Conservation (phyloP, 2,888 invertebrate species). For the Seira ritae region DNA sequence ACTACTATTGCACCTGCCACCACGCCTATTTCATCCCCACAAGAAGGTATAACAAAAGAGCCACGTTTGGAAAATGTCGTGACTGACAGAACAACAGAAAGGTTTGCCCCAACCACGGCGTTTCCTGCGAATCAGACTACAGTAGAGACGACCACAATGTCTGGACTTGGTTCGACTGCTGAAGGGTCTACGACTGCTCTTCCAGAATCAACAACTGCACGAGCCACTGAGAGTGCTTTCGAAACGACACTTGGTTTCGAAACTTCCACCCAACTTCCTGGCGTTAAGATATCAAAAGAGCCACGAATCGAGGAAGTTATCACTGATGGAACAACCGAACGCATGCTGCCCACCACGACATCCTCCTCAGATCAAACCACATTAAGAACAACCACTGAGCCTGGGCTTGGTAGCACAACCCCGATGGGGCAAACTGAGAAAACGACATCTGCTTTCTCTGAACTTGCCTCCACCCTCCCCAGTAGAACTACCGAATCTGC, state of each 20-base stretch:
- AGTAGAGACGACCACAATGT: too few relatives aligned
- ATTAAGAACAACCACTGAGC: not conserved
- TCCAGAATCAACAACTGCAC: too few relatives aligned
- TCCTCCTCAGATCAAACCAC: not conserved
- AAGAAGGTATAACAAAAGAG: not conserved
- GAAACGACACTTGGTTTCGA: too few relatives aligned
- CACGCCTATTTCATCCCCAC: not conserved
- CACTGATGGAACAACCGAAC: conserved; percentile 32
- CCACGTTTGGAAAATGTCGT: not conserved
- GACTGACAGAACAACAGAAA: conserved; percentile 31
- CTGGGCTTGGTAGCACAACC: not conserved
- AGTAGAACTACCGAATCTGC: conserved; percentile 33
- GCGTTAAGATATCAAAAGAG: too few relatives aligned
- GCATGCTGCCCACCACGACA: conserved; percentile 10
- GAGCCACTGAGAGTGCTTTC: too few relatives aligned
- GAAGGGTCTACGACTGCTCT: too few relatives aligned
- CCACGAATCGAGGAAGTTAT: not conserved
- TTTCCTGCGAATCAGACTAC: too few relatives aligned
- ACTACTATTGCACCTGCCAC: conserved; percentile 19
- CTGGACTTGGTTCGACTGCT: too few relatives aligned
- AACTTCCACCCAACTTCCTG: too few relatives aligned
- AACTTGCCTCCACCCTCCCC: not conserved
- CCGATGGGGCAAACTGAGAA: too few relatives aligned
- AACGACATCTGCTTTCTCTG: too few relatives aligned
- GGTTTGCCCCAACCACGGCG: not conserved